A percentile compares a stretch with the other conserved stretches of the same genome.
phyloP scores from a whole-genome alignment of 2,113 vertebrate species.

The Chaetodon trifascialis region DNA sequence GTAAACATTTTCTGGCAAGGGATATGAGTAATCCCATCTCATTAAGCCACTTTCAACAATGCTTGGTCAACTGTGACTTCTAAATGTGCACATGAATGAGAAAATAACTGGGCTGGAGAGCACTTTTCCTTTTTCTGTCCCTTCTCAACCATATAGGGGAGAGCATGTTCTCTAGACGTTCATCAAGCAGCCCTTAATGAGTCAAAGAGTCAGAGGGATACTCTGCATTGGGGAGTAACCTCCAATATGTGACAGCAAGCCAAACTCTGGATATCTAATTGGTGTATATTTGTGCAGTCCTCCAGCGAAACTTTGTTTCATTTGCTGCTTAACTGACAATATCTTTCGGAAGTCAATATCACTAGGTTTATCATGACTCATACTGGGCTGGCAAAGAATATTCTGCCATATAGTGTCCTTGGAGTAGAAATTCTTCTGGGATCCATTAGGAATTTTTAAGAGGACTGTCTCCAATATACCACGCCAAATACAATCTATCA shows the following conservation, averaged over 20 bases:
- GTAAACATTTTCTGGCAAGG: constrained; percentile 61
- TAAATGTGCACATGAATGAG: constrained; percentile 46
- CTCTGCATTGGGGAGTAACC: constrained; percentile 8
- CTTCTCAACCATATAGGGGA: constrained; percentile 2
- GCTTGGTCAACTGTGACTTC: constrained; percentile 67
- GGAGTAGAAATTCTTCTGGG: constrained; percentile 12
- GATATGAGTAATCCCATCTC: constrained; percentile 52
- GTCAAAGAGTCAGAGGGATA: constrained; percentile 37
- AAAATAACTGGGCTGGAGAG: constrained; percentile 58
- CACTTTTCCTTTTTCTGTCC: constrained; percentile 48
- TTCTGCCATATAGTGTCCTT: neutral
- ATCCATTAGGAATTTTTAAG: constrained; percentile 31
- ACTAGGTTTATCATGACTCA: constrained; percentile 17
- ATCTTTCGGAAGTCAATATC: constrained; percentile 31
- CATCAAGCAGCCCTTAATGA: constrained; percentile 49
- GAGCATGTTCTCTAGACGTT: constrained; percentile 6
- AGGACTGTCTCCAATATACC: constrained; percentile 19
- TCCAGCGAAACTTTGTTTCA: constrained; percentile 46
- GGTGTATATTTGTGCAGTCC: constrained; percentile 28
- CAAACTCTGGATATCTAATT: constrained; percentile 42
- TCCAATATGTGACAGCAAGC: constrained; percentile 52
- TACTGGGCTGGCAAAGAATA: neutral
- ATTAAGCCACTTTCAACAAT: constrained; percentile 66
- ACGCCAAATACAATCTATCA: constrained; percentile 63
- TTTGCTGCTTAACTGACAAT: constrained; percentile 52